Evolutionary conservation across 2,888 invertebrate genomes (phyloP), one percentile per base, ranked within the genome.

Genomic region (Neocrepidodera transversa): DNA sequence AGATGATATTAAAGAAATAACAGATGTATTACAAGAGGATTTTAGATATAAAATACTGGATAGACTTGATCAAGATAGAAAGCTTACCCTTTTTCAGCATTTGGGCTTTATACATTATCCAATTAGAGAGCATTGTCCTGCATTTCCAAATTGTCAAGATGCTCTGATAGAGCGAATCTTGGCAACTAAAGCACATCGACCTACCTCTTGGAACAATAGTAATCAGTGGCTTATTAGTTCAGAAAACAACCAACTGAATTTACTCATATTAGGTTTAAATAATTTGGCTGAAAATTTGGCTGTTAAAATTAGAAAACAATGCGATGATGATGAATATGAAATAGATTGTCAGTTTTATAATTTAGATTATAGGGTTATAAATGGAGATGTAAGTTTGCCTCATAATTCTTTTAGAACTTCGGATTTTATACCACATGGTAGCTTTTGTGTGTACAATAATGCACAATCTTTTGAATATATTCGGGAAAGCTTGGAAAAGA

Each of bases 71-170:
- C 95, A 96, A 80, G 96, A 97, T 76, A 84, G 98, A 64, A 94
- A 95, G 78, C 83, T 96, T 68, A 93, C 97, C 88, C 83, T 98
- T 61, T 92, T 96, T 74, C 95, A 96, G 79, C 97, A 97, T 80
- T 82, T 97, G 38, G 95, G 96, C 58, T 97, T 97, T 80, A 92
- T 97, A 55, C 95, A 97, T 81, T 94, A 93, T 78, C 96, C 97
- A 10, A 93, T 95, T 79, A 83, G 92, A 53, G 96, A 96, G 79
- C 94, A 96, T 78, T 97, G 97, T 77, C 95, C 95, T 10, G 93
- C 95, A 42, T 92, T 87, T 73, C 87, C 90, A 47, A 91, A 89
- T 76, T 92, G 92, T 73, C 89, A 90, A 85, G 91, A 92, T 76
- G 86, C 87, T 59, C 81, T 91, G 49, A 87, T 91, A 68, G 89